Evolutionary conservation across 2,797 vertebrate species (phyloP).

Genomic region (Malurus leucopterus): DNA sequence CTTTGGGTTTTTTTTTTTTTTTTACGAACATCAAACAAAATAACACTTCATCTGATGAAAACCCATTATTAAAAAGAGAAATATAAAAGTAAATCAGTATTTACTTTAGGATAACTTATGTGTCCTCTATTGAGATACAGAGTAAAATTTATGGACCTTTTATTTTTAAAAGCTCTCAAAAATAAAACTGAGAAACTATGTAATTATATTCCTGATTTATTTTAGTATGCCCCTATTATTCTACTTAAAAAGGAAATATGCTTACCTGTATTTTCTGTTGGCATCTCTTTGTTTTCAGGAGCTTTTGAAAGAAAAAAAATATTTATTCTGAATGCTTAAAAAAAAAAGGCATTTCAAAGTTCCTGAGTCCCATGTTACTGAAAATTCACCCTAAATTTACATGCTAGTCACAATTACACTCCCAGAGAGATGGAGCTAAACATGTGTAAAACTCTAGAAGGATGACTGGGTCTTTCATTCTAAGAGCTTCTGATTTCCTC

Average conservation of each 20-base stretch:
- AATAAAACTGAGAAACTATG: neutral
- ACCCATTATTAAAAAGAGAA: neutral
- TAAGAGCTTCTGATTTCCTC: neutral
- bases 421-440: neutral
- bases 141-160: neutral
- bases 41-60: neutral
- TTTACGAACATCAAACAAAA: neutral
- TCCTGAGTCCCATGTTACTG: neutral
- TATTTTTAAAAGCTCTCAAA: neutral
- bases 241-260: neutral
- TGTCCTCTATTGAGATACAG: neutral
- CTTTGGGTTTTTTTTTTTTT: neutral
- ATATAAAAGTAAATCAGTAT: neutral
- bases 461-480: neutral
- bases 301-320: neutral
- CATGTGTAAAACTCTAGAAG: neutral
- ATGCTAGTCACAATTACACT: neutral
- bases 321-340: neutral
- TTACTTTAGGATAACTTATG: neutral
- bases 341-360: neutral
- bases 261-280: conserved; percentile 17
- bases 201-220: neutral
- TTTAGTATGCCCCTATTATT: neutral
- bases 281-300: neutral
- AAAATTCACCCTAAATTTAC: neutral